Base-by-base conservation (phyloP, 2,797 vertebrate genomes). In the Microhierax caerulescens region DNA sequence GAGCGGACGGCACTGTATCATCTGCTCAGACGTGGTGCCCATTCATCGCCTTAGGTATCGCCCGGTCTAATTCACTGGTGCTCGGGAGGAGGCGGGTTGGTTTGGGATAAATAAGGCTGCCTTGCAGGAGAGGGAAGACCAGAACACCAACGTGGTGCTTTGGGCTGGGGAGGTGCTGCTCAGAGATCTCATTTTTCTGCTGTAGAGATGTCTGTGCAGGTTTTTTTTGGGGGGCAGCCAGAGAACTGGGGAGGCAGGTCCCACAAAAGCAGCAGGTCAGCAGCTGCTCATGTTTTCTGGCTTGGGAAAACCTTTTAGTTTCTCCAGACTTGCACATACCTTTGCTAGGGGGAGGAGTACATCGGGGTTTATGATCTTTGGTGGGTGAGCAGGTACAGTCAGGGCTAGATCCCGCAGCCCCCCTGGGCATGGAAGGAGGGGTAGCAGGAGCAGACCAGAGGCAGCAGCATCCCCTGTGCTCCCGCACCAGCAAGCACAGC, bases 21-120 rank as follows among this genome's bases (percentile, higher is more conserved):
- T 32, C 53, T 14, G 20, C 81, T 82, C 69, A 30, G 84, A 18
- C 56, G 1, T 0, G 8, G 14, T 20, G 30, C 69, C 64, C 5
- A 1, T 37, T 68, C 7, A 1, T 54, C 21, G 6, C 56, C 2
- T 30, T 59, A 36, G 51, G 6, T 48, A 47, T 41, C 1, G 0
- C 32, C 51, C 5, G 1, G n/a, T 36, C 28, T 12, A 3, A 85
- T 32, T 60, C 93, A 68, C 53, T 7, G 51, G 41, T 21, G 24
- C 9, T 56, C 53, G 32, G 81, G 30, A 69, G 51, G 50, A 63
- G 75, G 34, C 79, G 51, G 57, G n/a, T 32, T 63, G 56, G 4
- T 34, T 60, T 30, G 41, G 87, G 61, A 86, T 75, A 57, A 61
- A 90, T 61, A 81, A 60, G 37, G 41, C 48, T 77, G 73, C 61